These are phyloP conservation scores for Litoditis marina DNA, from an alignment of 2,888 invertebrate species.

Conservation along the genomic window DNA sequence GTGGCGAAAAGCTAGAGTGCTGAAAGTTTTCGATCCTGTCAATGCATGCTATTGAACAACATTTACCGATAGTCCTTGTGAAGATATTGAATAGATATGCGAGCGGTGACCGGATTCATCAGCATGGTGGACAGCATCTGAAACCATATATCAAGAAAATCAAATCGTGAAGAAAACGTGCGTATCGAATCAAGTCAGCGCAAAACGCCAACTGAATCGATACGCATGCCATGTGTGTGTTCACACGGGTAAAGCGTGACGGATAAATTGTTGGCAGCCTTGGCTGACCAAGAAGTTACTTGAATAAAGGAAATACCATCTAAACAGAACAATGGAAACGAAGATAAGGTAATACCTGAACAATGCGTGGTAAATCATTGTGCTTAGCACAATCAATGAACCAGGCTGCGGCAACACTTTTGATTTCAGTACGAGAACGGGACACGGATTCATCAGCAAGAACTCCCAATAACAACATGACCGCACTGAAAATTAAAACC, in stretches of 20 bases:
- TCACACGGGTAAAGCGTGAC: too few species aligned
- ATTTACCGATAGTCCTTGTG: slow-evolving; percentile 27
- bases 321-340: too few species aligned
- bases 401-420: slow-evolving; percentile 73
- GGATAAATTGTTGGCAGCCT: too few species aligned
- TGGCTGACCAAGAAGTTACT: too few species aligned
- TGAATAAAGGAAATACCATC: too few species aligned
- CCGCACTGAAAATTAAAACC: slow-evolving; percentile 33
- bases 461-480: slow-evolving; percentile 58
- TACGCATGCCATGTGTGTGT: too few species aligned
- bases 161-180: too few species aligned
- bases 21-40: too few species aligned
- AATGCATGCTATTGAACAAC: too few species aligned
- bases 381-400: slow-evolving; percentile 72
- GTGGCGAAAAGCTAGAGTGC: too few species aligned
- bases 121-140: slow-evolving; percentile 68
- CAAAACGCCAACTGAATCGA: too few species aligned
- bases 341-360: slow-evolving; percentile 66
- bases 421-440: slow-evolving; percentile 42
- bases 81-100: slow-evolving; percentile 73
- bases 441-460: slow-evolving; percentile 54
- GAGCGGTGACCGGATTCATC: slow-evolving; percentile 76
- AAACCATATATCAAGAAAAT: slow-evolving; percentile 10
- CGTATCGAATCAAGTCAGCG: too few species aligned
- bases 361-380: slow-evolving; percentile 76